These are phyloP conservation scores for Celastrina argiolus DNA, from an alignment of 2,888 invertebrate genomes.

Conservation along the genomic window DNA sequence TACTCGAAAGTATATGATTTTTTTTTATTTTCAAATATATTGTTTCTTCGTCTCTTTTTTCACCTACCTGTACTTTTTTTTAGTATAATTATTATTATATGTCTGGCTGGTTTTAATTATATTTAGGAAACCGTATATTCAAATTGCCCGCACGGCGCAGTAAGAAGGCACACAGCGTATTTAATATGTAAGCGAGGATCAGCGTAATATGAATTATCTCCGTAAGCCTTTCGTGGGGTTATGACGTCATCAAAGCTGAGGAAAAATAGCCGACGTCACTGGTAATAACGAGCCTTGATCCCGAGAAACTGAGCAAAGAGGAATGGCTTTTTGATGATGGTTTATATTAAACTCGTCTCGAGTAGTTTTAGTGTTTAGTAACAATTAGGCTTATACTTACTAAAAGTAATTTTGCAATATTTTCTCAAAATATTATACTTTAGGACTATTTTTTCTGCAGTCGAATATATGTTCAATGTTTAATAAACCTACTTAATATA, in stretches of 20 bases:
- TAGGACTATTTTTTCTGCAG: neutral
- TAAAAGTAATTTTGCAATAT: neutral
- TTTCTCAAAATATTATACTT: neutral
- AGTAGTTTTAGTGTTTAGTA: neutral
- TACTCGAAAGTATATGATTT: too few species aligned
- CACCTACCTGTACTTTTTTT: neutral
- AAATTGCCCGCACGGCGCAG: neutral
- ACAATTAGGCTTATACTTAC: neutral
- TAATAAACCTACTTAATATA: too few species aligned
- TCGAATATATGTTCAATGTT: too few species aligned
- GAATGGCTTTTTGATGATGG: conserved; percentile 23
- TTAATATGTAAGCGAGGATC: conserved; percentile 10
- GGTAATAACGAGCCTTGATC: conserved; percentile 11
- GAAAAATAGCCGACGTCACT: conserved; percentile 15
- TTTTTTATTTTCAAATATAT: too few species aligned
- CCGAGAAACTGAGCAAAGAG: conserved; percentile 16
- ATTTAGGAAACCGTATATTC: neutral
- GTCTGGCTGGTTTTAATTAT: neutral
- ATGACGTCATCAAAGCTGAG: conserved; percentile 5
- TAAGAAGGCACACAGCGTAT: neutral
- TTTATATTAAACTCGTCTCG: conserved; percentile 20
- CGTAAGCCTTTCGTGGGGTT: neutral
- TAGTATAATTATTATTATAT: neutral
- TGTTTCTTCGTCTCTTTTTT: too few species aligned
- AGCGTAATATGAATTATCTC: conserved; percentile 16